phyloP scores from a whole-genome alignment of 2,113 vertebrate species.

The Mandrillus leucophaeus region DNA sequence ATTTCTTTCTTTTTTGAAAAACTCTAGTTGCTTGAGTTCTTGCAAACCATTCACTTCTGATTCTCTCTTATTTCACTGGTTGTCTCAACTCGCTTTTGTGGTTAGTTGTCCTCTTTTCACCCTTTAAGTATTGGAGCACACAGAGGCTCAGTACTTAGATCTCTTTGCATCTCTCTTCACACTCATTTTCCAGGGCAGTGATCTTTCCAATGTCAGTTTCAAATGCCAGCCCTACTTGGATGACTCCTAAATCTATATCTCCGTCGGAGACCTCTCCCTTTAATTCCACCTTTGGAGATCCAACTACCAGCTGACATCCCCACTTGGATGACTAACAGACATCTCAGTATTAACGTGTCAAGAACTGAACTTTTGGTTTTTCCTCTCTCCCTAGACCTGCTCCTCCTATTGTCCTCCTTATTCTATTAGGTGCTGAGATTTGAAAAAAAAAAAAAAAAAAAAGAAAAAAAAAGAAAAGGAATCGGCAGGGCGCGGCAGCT shows the following conservation, averaged over 20 bases:
- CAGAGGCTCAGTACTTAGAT: neutral
- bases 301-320: neutral
- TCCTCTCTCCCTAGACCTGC: neutral
- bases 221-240: neutral
- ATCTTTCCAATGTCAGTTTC: neutral
- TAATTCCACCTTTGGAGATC: neutral
- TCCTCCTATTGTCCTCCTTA: neutral
- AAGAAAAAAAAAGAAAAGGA: neutral
- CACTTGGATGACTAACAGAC: neutral
- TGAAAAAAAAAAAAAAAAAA: neutral
- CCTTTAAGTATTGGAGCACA: no score
- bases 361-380: neutral
- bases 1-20: neutral
- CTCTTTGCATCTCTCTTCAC: neutral
- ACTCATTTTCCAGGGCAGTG: neutral
- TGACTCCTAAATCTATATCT: neutral
- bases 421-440: neutral
- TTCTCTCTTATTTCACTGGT: neutral
- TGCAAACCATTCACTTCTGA: neutral
- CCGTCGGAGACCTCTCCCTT: neutral
- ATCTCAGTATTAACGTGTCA: neutral
- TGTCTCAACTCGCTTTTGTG: neutral
- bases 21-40: neutral
- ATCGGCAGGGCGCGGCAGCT: no score
- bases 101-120: neutral